These are phyloP conservation scores for Parelbella ahira DNA, from an alignment of 2,888 invertebrate species.

Conservation along the genomic window DNA sequence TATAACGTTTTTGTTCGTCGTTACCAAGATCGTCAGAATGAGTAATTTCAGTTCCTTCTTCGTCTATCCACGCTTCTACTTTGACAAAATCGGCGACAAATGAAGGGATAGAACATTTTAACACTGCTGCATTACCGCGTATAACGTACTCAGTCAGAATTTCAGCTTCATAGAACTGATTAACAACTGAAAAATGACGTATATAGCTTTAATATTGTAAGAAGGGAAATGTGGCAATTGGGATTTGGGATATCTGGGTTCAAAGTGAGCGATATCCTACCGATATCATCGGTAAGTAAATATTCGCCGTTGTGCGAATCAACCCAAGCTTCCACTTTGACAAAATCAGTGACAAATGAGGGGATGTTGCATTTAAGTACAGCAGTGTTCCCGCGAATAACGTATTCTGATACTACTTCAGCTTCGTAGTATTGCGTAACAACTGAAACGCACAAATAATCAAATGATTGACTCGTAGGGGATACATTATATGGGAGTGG, in stretches of 20 bases:
- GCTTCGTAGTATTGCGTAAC: conserved; percentile 94
- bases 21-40: conserved; percentile 87
- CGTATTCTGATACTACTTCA: conserved; percentile 93
- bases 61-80: conserved; percentile 90
- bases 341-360: conserved; percentile 94
- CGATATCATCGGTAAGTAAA: conserved; percentile 85
- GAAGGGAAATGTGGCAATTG: conserved; percentile 11
- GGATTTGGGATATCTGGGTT: conserved; percentile 13
- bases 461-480: no score
- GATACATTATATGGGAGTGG: conserved; percentile 21
- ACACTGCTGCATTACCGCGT: conserved; percentile 91
- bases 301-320: conserved; percentile 85
- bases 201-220: neutral
- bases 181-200: conserved; percentile 75
- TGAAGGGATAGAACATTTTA: conserved; percentile 94
- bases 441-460: conserved; percentile 80
- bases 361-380: conserved; percentile 94
- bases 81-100: conserved; percentile 95
- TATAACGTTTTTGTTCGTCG: conserved; percentile 42
- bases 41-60: conserved; percentile 84
- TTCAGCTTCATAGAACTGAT: conserved; percentile 94
- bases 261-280: conserved; percentile 66
- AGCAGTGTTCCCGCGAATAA: conserved; percentile 92
- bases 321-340: conserved; percentile 92
- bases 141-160: conserved; percentile 94